These are phyloP conservation scores for Capitulum mitella DNA, from an alignment of 2,888 invertebrate species.

Conservation along the genomic window DNA sequence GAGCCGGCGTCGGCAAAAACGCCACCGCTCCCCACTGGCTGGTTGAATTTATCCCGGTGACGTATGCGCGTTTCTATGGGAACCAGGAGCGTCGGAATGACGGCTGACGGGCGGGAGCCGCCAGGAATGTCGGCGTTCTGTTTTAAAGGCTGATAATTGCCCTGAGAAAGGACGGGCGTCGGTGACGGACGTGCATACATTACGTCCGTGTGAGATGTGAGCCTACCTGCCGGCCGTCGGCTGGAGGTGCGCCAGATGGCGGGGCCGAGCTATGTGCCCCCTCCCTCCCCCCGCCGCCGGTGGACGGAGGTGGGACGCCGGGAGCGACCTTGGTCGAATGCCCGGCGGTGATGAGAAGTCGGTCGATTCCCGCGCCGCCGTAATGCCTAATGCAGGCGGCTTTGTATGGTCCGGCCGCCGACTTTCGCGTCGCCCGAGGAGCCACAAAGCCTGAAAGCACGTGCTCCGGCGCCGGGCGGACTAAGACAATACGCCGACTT, in stretches of 20 bases:
- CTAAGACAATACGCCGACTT: slow-evolving; percentile 4
- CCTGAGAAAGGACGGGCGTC: neutral
- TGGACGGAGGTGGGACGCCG: neutral
- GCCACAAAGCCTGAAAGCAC: neutral
- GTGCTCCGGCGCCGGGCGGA: neutral
- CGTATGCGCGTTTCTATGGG: neutral
- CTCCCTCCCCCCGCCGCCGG: neutral
- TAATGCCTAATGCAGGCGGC: neutral
- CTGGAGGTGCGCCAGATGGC: neutral
- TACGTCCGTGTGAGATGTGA: neutral
- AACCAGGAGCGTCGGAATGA: neutral
- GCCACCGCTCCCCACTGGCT: neutral
- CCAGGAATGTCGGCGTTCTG: neutral
- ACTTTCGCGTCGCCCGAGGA: neutral
- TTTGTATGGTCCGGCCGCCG: neutral
- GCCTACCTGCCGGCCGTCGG: neutral
- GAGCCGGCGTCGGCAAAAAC: neutral
- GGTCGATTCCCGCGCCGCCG: neutral
- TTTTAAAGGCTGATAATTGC: slow-evolving; percentile 5
- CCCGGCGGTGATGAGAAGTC: neutral
- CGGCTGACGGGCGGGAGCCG: neutral
- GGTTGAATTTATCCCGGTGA: neutral
- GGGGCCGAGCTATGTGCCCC: neutral
- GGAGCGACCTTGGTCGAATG: neutral
- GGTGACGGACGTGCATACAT: neutral